These are phyloP conservation scores for Pseudochromis fuscus DNA, from an alignment of 2,797 vertebrate genomes.

Conservation along the genomic window DNA sequence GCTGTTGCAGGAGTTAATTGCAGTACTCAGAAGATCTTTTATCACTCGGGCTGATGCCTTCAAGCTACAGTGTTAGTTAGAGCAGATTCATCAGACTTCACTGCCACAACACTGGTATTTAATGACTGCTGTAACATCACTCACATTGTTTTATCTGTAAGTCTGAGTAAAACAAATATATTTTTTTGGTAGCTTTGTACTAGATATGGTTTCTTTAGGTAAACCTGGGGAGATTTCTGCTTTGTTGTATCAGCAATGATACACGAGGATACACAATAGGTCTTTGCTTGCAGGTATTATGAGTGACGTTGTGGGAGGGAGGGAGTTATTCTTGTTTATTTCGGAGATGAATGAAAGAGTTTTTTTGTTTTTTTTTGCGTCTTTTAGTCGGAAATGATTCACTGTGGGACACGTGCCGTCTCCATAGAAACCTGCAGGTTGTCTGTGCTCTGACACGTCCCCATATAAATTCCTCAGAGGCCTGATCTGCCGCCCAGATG, in stretches of 20 bases:
- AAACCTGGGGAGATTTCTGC: background rate
- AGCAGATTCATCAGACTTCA: conserved; percentile 40
- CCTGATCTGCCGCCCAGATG: conserved; percentile 56
- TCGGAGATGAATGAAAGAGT: conserved; percentile 63
- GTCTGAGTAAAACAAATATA: background rate
- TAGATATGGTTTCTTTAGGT: background rate
- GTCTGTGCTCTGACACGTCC: conserved; percentile 68
- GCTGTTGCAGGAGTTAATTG: conserved; percentile 69
- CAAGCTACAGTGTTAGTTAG: conserved; percentile 46
- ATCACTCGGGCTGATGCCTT: conserved; percentile 60
- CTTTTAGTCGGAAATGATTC: conserved; percentile 67
- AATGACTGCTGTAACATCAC: conserved; percentile 13
- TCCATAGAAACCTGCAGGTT: conserved; percentile 82
- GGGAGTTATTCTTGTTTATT: conserved; percentile 44
- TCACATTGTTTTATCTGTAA: conserved; percentile 7
- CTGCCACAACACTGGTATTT: conserved; percentile 11
- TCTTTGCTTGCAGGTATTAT: conserved; percentile 30
- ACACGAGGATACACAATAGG: background rate
- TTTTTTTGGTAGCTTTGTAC: conserved; percentile 4
- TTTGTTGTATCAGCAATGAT: conserved; percentile 1
- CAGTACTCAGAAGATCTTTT: conserved; percentile 69
- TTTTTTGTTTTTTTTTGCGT: conserved; percentile 74
- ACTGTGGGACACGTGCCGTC: conserved; percentile 75
- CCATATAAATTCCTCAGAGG: conserved; percentile 67
- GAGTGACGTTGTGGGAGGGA: conserved; percentile 25